Evolutionary conservation across 2,113 vertebrate genomes (phyloP).

Genomic region (Rhizomys pruinosus): DNA sequence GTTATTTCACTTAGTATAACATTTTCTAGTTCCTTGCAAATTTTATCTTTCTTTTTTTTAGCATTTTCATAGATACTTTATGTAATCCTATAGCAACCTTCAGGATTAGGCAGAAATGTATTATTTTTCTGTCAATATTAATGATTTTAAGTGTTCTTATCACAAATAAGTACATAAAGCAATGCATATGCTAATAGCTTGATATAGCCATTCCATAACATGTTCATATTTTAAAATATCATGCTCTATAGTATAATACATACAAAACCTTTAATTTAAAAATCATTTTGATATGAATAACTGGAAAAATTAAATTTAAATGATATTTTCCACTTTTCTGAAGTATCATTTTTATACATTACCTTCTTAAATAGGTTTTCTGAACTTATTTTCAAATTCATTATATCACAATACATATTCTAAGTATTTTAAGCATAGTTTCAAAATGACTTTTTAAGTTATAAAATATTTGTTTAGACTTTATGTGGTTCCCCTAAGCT

Average conservation of each 20-base stretch:
- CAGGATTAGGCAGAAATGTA: conserved; percentile 20
- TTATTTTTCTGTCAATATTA: conserved; percentile 37
- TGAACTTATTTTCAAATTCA: conserved; percentile 10
- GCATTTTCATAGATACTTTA: conserved; percentile 58
- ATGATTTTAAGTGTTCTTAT: conserved; percentile 31
- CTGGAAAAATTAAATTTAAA: background rate
- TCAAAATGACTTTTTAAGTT: background rate
- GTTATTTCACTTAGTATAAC: too few relatives aligned
- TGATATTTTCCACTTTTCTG: background rate
- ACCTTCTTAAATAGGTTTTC: background rate
- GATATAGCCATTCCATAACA: background rate
- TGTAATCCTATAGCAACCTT: conserved; percentile 57
- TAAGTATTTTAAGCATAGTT: background rate
- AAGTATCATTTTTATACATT: background rate
- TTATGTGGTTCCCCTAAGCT: background rate
- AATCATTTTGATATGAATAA: conserved; percentile 12
- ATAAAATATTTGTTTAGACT: background rate
- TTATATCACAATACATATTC: background rate
- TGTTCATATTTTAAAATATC: conserved; percentile 18
- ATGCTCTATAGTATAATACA: background rate
- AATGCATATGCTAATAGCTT: background rate
- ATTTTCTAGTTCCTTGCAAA: too few relatives aligned
- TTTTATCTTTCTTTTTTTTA: too few relatives aligned
- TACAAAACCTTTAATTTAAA: background rate
- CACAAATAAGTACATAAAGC: background rate